Percentiles rank a stretch among this genome's conserved stretches.
phyloP scores from a whole-genome alignment of 1,140 invertebrate genomes.

The Centruroides vittatus region DNA sequence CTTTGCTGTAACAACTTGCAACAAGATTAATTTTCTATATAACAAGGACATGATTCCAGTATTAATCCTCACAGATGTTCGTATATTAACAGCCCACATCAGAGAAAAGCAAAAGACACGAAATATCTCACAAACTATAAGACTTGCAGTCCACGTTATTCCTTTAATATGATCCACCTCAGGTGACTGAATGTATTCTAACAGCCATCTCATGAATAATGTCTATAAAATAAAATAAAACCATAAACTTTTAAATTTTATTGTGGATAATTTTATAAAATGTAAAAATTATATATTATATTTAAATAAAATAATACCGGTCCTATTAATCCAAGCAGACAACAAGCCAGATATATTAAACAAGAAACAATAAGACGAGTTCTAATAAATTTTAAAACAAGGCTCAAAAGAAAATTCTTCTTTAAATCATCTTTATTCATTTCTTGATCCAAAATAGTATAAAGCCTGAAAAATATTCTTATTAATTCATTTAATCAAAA shows the following conservation, averaged over 20 bases:
- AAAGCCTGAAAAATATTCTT: conserved; percentile 5
- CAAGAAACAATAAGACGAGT: conserved; percentile 38
- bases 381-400: conserved; percentile 31
- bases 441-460: conserved; percentile 34
- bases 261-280: no score
- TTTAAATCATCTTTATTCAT: conserved; percentile 25
- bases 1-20: conserved; percentile 39
- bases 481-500: neutral
- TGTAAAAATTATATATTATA: no score
- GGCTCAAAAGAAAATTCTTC: no score
- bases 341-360: conserved; percentile 35
- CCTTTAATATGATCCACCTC: neutral
- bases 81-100: conserved; percentile 42
- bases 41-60: conserved; percentile 35
- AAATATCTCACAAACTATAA: conserved; percentile 39
- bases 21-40: conserved; percentile 45
- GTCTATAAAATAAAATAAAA: neutral
- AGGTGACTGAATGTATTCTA: neutral
- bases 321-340: conserved; percentile 43
- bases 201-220: neutral
- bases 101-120: conserved; percentile 42
- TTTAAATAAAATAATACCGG: conserved; percentile 34
- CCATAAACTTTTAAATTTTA: no score
- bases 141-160: conserved; percentile 14
- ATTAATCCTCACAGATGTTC: conserved; percentile 19